A percentile compares a stretch with the other conserved stretches of the same genome.
phyloP scores from a whole-genome alignment of 1,140 invertebrate species.

The Nomia melanderi region DNA sequence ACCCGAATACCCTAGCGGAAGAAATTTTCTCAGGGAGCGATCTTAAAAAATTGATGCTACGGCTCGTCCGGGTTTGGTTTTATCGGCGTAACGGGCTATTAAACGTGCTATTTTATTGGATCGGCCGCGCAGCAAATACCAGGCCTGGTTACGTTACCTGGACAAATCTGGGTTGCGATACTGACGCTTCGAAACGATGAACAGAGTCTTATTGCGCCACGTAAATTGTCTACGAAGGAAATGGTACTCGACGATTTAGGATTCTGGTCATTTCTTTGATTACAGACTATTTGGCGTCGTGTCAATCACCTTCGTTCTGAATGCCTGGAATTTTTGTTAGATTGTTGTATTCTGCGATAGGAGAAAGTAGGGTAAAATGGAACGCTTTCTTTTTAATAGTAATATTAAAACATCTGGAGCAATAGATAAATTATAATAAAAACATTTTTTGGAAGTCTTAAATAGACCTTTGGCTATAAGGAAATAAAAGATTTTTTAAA shows the following conservation, averaged over 20 bases:
- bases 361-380: too few species aligned
- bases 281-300: too few species aligned
- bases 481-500: too few species aligned
- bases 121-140: slow-evolving; percentile 38
- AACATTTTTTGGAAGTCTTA: too few species aligned
- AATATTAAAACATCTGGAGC: too few species aligned
- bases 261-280: background rate
- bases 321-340: too few species aligned
- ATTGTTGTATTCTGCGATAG: too few species aligned
- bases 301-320: too few species aligned
- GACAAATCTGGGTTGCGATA: slow-evolving; percentile 47
- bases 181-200: slow-evolving; percentile 30
- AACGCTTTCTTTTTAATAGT: too few species aligned
- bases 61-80: slow-evolving; percentile 45
- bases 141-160: slow-evolving; percentile 2
- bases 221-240: slow-evolving; percentile 34
- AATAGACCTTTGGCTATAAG: too few species aligned
- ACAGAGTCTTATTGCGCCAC: slow-evolving; percentile 30
- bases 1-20: background rate
- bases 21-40: slow-evolving; percentile 38
- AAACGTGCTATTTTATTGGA: slow-evolving; percentile 62
- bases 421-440: too few species aligned
- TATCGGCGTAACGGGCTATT: slow-evolving; percentile 61
- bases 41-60: slow-evolving; percentile 63
- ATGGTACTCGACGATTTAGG: background rate